phyloP scores from a whole-genome alignment of 2,888 invertebrate genomes.

The Pyralis farinalis region DNA sequence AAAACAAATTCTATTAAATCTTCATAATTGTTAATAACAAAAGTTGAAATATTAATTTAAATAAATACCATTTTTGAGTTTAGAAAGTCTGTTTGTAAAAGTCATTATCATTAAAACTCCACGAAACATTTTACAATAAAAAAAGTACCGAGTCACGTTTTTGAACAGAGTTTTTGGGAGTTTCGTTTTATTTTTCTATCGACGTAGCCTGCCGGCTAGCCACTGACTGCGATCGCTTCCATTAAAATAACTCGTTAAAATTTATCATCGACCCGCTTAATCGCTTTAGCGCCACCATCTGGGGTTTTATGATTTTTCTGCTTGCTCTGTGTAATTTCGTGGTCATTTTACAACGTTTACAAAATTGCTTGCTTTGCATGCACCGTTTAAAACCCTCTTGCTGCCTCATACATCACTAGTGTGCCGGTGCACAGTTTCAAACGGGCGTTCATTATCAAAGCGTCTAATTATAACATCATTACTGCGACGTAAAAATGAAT shows the following conservation, averaged over 20 bases:
- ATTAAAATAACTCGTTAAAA: slow-evolving; percentile 82
- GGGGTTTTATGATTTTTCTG: slow-evolving; percentile 81
- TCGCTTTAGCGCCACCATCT: slow-evolving; percentile 80
- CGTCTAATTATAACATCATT: slow-evolving; percentile 40
- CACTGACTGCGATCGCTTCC: slow-evolving; percentile 79
- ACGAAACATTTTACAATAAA: slow-evolving; percentile 45
- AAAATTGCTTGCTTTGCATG: slow-evolving; percentile 59
- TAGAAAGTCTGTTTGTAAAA: slow-evolving; percentile 21
- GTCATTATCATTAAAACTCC: slow-evolving; percentile 35
- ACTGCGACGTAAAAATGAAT: slow-evolving; percentile 37
- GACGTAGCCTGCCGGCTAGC: slow-evolving; percentile 69
- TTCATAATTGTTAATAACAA: neutral
- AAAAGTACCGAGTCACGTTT: slow-evolving; percentile 51
- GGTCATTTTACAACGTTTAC: slow-evolving; percentile 73
- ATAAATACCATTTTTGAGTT: slow-evolving; percentile 14
- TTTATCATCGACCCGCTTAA: slow-evolving; percentile 81
- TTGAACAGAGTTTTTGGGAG: slow-evolving; percentile 62
- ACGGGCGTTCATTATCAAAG: slow-evolving; percentile 24
- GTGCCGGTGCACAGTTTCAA: slow-evolving; percentile 27
- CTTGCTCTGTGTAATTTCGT: slow-evolving; percentile 73
- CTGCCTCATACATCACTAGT: slow-evolving; percentile 28
- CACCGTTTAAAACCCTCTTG: slow-evolving; percentile 42
- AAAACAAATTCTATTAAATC: no score
- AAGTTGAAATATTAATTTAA: slow-evolving; percentile 10
- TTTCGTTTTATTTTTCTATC: slow-evolving; percentile 77